phyloP scores from a whole-genome alignment of 53 echinoderm and acorn worm species.

The Hippasteria phrygiana region DNA sequence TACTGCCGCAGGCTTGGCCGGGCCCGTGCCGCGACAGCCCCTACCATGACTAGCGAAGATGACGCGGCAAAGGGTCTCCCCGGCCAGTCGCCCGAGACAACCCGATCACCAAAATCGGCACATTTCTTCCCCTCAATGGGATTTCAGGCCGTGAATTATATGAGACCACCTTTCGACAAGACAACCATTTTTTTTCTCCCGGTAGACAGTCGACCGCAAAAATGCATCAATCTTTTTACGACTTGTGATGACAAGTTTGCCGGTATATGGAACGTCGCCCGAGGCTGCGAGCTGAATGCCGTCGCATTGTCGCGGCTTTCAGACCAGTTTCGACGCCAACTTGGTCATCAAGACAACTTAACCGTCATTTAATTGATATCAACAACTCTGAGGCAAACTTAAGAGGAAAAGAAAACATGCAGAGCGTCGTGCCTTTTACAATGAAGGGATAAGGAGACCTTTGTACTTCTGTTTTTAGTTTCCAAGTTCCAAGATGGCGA shows the following conservation, averaged over 20 bases:
- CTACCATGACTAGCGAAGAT: constrained; percentile 45
- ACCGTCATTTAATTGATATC: neutral
- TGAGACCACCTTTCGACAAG: neutral
- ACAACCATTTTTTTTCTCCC: neutral
- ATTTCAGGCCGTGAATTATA: constrained; percentile 2
- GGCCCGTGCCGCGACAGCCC: constrained; percentile 7
- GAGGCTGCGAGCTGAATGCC: neutral
- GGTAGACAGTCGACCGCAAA: constrained; percentile 23
- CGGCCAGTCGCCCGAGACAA: constrained; percentile 4
- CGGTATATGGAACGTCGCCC: neutral
- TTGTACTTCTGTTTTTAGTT: too few relatives aligned
- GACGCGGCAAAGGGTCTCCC: constrained; percentile 43
- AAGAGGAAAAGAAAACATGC: too few relatives aligned
- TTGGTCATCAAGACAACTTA: constrained; percentile 8
- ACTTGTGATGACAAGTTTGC: neutral
- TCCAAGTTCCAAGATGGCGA: too few relatives aligned
- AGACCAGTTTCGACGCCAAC: neutral
- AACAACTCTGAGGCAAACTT: neutral
- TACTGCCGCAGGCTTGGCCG: constrained; percentile 2
- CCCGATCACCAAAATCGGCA: neutral
- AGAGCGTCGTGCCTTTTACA: too few relatives aligned
- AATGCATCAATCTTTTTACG: neutral
- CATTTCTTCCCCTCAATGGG: constrained; percentile 10
- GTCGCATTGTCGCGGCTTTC: constrained; percentile 25
- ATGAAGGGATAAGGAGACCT: too few relatives aligned